A percentile compares a stretch with the other conserved stretches of the same genome.
These are phyloP conservation scores for Lacerta viridis DNA, from an alignment of 2,797 vertebrate species.

Conservation along the genomic window DNA sequence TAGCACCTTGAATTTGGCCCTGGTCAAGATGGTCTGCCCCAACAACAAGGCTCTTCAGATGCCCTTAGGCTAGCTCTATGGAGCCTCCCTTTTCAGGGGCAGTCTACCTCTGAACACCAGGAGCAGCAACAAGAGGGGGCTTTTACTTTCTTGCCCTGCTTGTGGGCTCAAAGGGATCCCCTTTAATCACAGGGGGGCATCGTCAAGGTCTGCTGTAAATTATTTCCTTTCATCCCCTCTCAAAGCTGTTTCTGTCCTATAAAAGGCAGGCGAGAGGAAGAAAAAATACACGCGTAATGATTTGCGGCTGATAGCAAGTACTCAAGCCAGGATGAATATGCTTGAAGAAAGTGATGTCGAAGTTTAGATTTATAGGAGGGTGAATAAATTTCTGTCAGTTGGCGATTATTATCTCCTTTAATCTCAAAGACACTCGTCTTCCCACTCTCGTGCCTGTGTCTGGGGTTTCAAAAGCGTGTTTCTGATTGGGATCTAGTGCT, in stretches of 20 bases:
- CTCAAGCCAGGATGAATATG: constrained; percentile 52
- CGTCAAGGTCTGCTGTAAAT: constrained; percentile 36
- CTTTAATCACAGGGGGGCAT: background rate
- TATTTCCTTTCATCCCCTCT: constrained; percentile 35
- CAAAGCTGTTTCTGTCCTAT: constrained; percentile 32
- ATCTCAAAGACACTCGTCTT: constrained; percentile 57
- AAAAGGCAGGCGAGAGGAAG: background rate
- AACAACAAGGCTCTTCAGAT: too few species aligned
- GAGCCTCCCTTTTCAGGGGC: background rate
- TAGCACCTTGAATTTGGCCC: too few species aligned
- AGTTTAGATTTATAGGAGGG: constrained; percentile 60
- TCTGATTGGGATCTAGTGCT: constrained; percentile 66
- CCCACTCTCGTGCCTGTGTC: constrained; percentile 15
- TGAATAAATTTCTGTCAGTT: constrained; percentile 65
- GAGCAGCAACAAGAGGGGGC: background rate
- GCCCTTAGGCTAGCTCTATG: too few species aligned
- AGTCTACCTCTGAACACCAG: background rate
- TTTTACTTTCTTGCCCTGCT: background rate
- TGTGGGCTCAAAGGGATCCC: background rate
- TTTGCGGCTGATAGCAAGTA: constrained; percentile 45
- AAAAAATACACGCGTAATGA: constrained; percentile 4
- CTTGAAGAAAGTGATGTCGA: constrained; percentile 48
- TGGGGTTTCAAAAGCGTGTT: constrained; percentile 56
- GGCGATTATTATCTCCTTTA: constrained; percentile 65
- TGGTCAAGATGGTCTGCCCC: too few species aligned